These are phyloP conservation scores for Falco columbarius DNA, from an alignment of 2,797 vertebrate species.

Conservation along the genomic window DNA sequence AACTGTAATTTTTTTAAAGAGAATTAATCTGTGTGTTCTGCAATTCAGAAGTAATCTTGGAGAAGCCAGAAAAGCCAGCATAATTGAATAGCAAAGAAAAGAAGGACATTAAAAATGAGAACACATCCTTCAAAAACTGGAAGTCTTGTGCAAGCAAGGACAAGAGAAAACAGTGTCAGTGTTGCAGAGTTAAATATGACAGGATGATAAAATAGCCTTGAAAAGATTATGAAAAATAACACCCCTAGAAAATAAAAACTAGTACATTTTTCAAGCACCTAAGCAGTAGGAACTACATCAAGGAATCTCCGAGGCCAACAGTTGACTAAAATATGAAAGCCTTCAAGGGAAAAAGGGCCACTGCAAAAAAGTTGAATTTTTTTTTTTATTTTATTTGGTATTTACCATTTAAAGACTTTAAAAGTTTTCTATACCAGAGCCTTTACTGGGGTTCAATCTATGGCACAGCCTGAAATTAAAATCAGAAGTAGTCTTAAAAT, in stretches of 20 bases:
- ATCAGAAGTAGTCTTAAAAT: not conserved
- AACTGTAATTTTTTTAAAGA: not conserved
- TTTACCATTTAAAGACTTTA: not conserved
- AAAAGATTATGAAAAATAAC: not conserved
- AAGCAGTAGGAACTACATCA: not conserved
- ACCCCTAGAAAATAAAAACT: not conserved
- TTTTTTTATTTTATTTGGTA: not conserved
- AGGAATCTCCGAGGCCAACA: not conserved
- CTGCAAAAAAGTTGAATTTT: not conserved
- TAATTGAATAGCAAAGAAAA: not conserved
- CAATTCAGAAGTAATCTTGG: not conserved
- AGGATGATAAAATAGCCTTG: not conserved
- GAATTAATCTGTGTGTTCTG: not conserved
- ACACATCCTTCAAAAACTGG: not conserved
- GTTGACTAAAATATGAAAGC: not conserved
- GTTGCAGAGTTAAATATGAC: not conserved
- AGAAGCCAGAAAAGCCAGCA: not conserved
- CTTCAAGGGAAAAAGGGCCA: not conserved
- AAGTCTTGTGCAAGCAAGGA: not conserved
- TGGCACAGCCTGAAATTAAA: not conserved
- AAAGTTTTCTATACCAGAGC: not conserved
- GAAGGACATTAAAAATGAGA: not conserved
- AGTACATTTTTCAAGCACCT: not conserved
- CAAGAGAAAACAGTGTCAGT: not conserved
- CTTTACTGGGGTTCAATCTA: not conserved